Evolutionary conservation across 2,888 invertebrate species (phyloP), one percentile per base, ranked within the genome.

Genomic region (Melieria picta): DNA sequence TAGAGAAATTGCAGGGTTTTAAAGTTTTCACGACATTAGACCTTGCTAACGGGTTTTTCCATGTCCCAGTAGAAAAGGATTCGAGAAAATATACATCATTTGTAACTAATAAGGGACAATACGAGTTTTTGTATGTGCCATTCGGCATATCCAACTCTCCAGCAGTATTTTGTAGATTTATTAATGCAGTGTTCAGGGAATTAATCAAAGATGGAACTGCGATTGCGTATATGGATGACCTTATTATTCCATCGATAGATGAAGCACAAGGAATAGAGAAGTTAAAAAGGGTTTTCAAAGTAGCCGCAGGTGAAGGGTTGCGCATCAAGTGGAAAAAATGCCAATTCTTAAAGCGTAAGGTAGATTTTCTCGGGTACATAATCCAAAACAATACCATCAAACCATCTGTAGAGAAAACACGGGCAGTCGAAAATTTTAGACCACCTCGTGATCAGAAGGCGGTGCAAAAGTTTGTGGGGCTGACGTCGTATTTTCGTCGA

Each of bases 41-140:
- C 16, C 16, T 16, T 16, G 16, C 16, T 16, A 16, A 16, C 2
- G 1, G 16, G 2, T 16, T 16, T 16, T 48, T 60, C 71, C 16
- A 72, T 9, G 74, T 71, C 0, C 74, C 74, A 7, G 63, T 74
- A 4, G 70, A 68, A 9, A 4, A 6, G 43, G 55, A 56, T 2
- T 72, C 68, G 2, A 30, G 46, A n/a, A 72, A 70, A 50, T 72
- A 45, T 61, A 72, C 68, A 9, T 47, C 72, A 43, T 72, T 74
- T 48, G 66, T 74, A 5, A 74, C 69, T 7, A 66, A 70, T 10
- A 67, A 64, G 16, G 69, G 74, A 1, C 71, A 71, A n/a, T 72
- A 72, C 46, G 72, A 74, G n/a, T n/a, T n/a, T n/a, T n/a, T n/a
- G n/a, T n/a, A n/a, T n/a, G n/a, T n/a, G n/a, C n/a, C n/a, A n/a